phyloP scores from a whole-genome alignment of 2,113 vertebrate genomes.

The Ia io region DNA sequence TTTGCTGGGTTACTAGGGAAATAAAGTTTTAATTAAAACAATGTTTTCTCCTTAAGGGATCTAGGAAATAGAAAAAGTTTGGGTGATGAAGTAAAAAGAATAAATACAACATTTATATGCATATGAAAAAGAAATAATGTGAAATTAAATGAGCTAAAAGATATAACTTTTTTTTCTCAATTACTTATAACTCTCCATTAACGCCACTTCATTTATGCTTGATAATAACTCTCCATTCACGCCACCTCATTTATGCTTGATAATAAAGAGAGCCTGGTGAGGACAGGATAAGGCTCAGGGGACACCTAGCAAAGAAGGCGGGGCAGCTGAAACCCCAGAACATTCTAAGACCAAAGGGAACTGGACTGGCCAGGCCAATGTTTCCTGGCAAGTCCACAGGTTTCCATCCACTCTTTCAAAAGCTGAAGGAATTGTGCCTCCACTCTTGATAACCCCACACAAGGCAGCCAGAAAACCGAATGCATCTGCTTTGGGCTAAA shows the following conservation, averaged over 20 bases:
- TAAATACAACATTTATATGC: background rate
- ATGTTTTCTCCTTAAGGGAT: background rate
- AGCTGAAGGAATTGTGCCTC: background rate
- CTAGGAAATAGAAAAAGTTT: background rate
- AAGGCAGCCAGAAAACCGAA: background rate
- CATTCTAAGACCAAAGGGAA: background rate
- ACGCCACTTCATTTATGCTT: background rate
- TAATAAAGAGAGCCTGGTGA: background rate
- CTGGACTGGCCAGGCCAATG: background rate
- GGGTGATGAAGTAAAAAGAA: background rate
- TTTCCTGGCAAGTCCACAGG: background rate
- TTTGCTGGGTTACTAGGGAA: background rate
- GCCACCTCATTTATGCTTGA: background rate
- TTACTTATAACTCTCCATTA: background rate
- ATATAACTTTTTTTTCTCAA: fast-evolving
- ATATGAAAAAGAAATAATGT: background rate
- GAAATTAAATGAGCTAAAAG: background rate
- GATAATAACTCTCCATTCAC: background rate
- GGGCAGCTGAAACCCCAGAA: background rate
- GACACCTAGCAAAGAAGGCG: background rate
- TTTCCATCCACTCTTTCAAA: background rate
- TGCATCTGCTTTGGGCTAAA: background rate
- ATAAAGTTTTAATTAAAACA: background rate
- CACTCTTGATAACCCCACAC: background rate
- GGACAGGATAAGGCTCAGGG: background rate